Evolutionary conservation across 1,140 invertebrate genomes (phyloP).

Genomic region (Globodera rostochiensis): DNA sequence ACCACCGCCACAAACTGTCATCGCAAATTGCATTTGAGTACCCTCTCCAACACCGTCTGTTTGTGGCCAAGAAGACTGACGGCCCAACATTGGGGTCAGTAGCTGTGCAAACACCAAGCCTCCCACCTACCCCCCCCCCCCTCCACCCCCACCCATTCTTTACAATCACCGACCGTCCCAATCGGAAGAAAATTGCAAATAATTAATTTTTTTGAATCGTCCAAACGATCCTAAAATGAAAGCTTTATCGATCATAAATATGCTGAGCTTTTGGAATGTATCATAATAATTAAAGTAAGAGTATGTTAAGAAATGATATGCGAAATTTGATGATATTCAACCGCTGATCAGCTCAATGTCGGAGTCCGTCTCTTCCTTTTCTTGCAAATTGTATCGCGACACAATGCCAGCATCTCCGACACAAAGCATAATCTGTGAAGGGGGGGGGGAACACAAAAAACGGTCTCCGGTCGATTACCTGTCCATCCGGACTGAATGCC

Average conservation of each 20-base stretch:
- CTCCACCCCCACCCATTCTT: background rate
- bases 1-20: too few relatives aligned
- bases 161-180: background rate
- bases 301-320: background rate
- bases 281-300: background rate
- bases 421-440: background rate
- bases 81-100: background rate
- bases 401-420: constrained; percentile 14
- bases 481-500: constrained; percentile 36
- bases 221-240: background rate
- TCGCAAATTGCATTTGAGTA: too few relatives aligned
- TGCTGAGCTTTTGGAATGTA: too few relatives aligned
- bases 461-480: background rate
- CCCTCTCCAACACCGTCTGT: background rate
- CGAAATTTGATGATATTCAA: background rate
- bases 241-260: background rate
- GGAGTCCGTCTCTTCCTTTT: background rate
- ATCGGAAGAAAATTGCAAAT: background rate
- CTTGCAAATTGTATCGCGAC: constrained; percentile 19
- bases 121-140: too few relatives aligned
- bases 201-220: background rate
- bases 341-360: background rate
- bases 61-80: background rate
- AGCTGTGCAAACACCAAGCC: background rate
- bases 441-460: background rate